These are phyloP conservation scores for Nannobrachium achirus DNA, from an alignment of 2,113 vertebrate genomes.

Conservation along the genomic window DNA sequence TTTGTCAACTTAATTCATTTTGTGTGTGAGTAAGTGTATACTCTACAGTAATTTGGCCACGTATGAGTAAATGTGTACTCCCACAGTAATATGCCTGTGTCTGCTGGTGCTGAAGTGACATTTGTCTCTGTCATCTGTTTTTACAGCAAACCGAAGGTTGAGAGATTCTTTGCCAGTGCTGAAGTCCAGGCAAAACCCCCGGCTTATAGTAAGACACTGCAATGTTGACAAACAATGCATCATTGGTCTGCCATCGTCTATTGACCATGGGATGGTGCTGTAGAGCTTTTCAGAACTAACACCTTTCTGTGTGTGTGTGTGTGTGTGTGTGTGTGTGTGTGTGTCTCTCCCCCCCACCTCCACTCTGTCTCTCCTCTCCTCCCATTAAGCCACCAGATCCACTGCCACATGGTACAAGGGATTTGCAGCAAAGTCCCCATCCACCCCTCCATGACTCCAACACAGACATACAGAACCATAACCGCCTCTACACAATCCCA, in stretches of 20 bases:
- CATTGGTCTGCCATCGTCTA: slow-evolving; percentile 52
- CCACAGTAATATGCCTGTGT: background rate
- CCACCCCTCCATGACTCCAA: slow-evolving; percentile 47
- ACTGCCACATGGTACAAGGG: slow-evolving; percentile 44
- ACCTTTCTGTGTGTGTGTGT: slow-evolving; percentile 32
- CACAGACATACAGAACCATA: slow-evolving; percentile 15
- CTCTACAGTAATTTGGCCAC: background rate
- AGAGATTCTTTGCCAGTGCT: slow-evolving; percentile 28
- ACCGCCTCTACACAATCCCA: slow-evolving; percentile 16
- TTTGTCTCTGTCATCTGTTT: slow-evolving; percentile 14
- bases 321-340: slow-evolving; percentile 33
- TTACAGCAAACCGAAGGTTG: slow-evolving; percentile 54
- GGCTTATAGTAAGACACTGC: slow-evolving; percentile 58
- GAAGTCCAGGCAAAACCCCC: slow-evolving; percentile 55
- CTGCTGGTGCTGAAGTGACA: background rate
- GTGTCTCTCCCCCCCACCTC: slow-evolving; percentile 3
- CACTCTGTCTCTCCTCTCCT: slow-evolving; percentile 21
- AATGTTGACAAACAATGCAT: slow-evolving; percentile 34
- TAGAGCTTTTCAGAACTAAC: slow-evolving; percentile 37
- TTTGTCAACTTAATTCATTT: slow-evolving; percentile 21
- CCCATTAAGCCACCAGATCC: slow-evolving; percentile 61
- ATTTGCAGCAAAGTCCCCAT: slow-evolving; percentile 46
- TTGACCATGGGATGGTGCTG: slow-evolving; percentile 30
- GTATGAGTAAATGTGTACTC: background rate
- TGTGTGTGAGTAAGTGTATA: background rate